phyloP scores from a whole-genome alignment of 2,797 vertebrate genomes.

The Aeoliscus strigatus region DNA sequence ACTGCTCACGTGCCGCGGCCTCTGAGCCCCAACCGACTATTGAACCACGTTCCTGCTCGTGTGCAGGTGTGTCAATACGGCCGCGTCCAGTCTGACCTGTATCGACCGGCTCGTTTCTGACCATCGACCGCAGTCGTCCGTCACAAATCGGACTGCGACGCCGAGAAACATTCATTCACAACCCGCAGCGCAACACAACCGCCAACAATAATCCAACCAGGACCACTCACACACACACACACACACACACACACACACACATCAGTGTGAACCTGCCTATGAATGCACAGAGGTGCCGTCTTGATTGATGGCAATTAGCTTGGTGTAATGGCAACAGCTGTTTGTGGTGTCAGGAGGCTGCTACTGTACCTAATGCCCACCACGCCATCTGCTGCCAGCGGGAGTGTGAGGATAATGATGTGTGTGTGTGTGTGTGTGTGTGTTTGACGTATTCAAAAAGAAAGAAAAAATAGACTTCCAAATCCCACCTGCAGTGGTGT shows the following conservation, averaged over 20 bases:
- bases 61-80: slow-evolving; percentile 31
- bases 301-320: slow-evolving; percentile 95
- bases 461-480: slow-evolving; percentile 69
- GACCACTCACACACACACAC: slow-evolving; percentile 8
- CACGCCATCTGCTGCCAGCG: slow-evolving; percentile 82
- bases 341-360: slow-evolving; percentile 88
- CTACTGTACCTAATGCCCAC: slow-evolving; percentile 83
- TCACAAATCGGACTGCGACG: slow-evolving; percentile 17
- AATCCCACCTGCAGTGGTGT: slow-evolving; percentile 72
- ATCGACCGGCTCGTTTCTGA: slow-evolving; percentile 39
- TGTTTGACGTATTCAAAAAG: slow-evolving; percentile 34
- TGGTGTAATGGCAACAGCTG: slow-evolving; percentile 93
- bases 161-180: slow-evolving; percentile 23
- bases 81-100: slow-evolving; percentile 34
- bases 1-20: slow-evolving; percentile 8
- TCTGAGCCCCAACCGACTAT: slow-evolving; percentile 16
- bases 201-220: slow-evolving; percentile 5
- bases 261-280: slow-evolving; percentile 59
- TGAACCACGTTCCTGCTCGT: slow-evolving; percentile 26
- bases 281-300: slow-evolving; percentile 85
- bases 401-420: slow-evolving; percentile 55
- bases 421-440: slow-evolving; percentile 21
- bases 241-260: slow-evolving; percentile 9
- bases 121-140: slow-evolving; percentile 25
- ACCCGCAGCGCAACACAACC: slow-evolving; percentile 7